Evolutionary conservation across 2,888 invertebrate genomes (phyloP).

Genomic region (Aplocera efformata): DNA sequence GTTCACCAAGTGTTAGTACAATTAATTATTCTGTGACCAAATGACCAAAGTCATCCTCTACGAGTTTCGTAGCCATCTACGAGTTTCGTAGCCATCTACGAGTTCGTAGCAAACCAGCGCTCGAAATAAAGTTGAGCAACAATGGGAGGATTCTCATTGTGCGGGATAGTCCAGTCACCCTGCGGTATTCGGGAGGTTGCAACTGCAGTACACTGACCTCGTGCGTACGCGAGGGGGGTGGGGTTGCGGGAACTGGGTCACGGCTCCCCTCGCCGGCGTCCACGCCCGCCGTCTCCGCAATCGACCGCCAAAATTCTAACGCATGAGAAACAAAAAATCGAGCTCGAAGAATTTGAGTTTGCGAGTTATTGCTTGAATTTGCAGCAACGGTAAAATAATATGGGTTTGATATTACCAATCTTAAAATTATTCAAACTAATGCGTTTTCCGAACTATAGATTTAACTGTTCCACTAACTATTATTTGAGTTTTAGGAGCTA

Average conservation of each 20-base stretch:
- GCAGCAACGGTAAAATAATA: background rate
- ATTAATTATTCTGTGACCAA: background rate
- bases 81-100: conserved; percentile 2
- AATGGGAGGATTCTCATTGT: conserved; percentile 25
- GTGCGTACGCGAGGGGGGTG: conserved; percentile 67
- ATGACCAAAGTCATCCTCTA: conserved; percentile 7
- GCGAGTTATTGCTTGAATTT: conserved; percentile 10
- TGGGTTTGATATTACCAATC: no score
- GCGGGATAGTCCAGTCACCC: conserved; percentile 59
- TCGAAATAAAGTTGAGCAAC: conserved; percentile 22
- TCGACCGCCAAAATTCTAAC: conserved; percentile 71
- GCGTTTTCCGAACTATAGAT: no score
- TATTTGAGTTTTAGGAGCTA: no score
- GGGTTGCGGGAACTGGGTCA: conserved; percentile 54
- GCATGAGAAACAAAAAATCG: conserved; percentile 28
- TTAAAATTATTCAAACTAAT: no score
- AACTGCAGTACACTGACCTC: conserved; percentile 79
- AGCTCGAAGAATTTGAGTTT: conserved; percentile 16
- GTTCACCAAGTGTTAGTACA: conserved; percentile 3
- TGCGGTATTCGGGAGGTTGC: conserved; percentile 69
- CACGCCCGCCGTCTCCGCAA: conserved; percentile 49
- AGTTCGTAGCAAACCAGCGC: background rate
- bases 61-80: conserved; percentile 5
- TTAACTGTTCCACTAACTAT: no score
- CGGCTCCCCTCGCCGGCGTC: conserved; percentile 45